Base-by-base conservation (phyloP, 1,140 invertebrate species). In the Nylanderia fulva region DNA sequence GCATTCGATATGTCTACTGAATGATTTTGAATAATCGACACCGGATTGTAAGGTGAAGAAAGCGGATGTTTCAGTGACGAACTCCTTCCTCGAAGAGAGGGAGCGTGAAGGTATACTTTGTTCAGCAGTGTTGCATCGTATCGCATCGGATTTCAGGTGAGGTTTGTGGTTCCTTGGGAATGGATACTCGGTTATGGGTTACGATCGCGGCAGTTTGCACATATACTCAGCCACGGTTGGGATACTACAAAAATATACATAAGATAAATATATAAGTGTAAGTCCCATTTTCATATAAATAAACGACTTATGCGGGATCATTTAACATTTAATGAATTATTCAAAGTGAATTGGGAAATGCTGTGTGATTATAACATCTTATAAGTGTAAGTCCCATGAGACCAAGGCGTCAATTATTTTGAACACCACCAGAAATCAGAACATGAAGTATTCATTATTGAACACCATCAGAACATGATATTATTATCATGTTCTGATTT, bases 61-160 rank as follows among this genome's bases (percentile, higher is more conserved):
- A 90, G 75, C 75, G 80, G 83, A 60, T 72, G 63, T 61, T 74
- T 42, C 27, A 76, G 54, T 61, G 82, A 36, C 24, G 86, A 75
- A 85, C 76, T 75, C 75, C 71, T 76, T 83, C 76, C 76, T 83
- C 71, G 69, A 75, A 71, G 39, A 33, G 54, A 45, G 79, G 69
- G 80, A 60, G 63, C 54, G 77, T 60, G 56, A 77, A 75, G 71
- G 68, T 69, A 83, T 74, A 85, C 63, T 71, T 85, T 33, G 63
- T 77, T 45, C 85, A 58, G 54, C 52, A 71, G 42, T 48, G n/a
- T 42, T 45, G 85, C 75, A 80, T n/a, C 63, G 86, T 91, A 91
- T 93, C 91, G 93, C 92, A 91, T 94, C 93, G 91, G 90, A 93
- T 94, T 94, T 94, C 93, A 94, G 91, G 87, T 91, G 88, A 87